Base-by-base conservation (phyloP, 2,113 vertebrate genomes). In the Colius striatus region DNA sequence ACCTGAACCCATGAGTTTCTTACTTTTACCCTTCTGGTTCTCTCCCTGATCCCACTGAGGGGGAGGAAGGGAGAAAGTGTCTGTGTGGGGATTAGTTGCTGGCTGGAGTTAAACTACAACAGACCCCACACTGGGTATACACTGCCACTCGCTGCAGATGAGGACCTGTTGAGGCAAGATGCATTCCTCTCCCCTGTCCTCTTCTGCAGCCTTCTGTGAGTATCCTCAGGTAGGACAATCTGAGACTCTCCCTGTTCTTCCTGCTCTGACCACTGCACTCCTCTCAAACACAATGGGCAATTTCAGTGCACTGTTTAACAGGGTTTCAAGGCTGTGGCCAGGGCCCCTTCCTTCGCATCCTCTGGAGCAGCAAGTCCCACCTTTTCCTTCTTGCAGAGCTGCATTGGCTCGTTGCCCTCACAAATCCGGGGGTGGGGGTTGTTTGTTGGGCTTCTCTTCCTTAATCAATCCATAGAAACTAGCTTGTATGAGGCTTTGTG, bases 291-390 rank as follows among this genome's bases (percentile, higher is more conserved):
- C 21, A 48, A 1, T 4, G 0, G 54, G 70, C 1, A 3, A 32
- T 76, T 58, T 58, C 58, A 73, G 73, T 5, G 25, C 74, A 80
- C 63, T 45, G 19, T 23, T 48, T 60, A 36, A 11, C 32, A 55
- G 11, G 13, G 43, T 9, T 85, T 34, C 20, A 23, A 88, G 76
- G 45, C 48, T 55, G 51, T 11, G 43, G 67, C 72, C 53, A 92
- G 93, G 96, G 95, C 96, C 94, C 48, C 96, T 96, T 97, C 96
- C 94, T 93, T 91, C 0, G 21, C 89, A 95, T 96, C 96, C 94
- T 97, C 92, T 22, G 61, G 10, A 72, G 95, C 48, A 75, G 53
- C 12, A 13, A 87, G 90, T 95, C 95, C 94, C 95, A 95, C 96
- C 93, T 96, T 96, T 95, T 96, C 94, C 90, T 96, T 38, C 88